Evolutionary conservation across 1,140 invertebrate genomes (phyloP).

Genomic region (Drosophila prosaltans): DNA sequence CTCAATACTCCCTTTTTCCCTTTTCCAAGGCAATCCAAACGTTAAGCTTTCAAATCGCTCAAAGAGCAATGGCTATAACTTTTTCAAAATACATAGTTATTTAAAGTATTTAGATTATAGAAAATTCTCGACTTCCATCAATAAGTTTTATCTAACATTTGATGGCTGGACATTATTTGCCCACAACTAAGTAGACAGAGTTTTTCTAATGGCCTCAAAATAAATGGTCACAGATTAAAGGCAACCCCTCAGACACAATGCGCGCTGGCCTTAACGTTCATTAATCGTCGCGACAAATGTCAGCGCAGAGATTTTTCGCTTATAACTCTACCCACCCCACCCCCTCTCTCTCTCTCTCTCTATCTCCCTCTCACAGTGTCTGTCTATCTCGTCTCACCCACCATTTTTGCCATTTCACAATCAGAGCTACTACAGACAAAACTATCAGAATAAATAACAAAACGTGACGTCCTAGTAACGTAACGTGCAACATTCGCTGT

Average conservation of each 20-base stretch:
- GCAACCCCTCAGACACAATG: conserved; percentile 43
- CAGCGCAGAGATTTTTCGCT: conserved; percentile 68
- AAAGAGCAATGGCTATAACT: no score
- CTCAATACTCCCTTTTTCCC: no score
- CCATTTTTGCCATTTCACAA: neutral
- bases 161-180: conserved; percentile 8
- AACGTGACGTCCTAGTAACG: conserved; percentile 58
- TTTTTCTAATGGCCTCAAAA: conserved; percentile 18
- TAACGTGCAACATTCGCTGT: conserved; percentile 48
- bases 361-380: neutral
- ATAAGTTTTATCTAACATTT: conserved; percentile 13
- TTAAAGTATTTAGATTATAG: neutral
- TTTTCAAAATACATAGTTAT: no score
- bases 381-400: no score
- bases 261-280: conserved; percentile 47
- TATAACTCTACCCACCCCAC: neutral
- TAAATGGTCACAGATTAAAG: conserved; percentile 69
- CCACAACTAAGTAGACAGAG: neutral
- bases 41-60: no score
- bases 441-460: conserved; percentile 67
- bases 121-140: neutral
- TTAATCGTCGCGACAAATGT: conserved; percentile 74
- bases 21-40: no score
- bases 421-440: conserved; percentile 34
- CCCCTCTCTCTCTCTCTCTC: conserved; percentile 12